These are phyloP conservation scores for Chloropsis cyanopogon DNA, from an alignment of 2,113 vertebrate species.

Conservation along the genomic window DNA sequence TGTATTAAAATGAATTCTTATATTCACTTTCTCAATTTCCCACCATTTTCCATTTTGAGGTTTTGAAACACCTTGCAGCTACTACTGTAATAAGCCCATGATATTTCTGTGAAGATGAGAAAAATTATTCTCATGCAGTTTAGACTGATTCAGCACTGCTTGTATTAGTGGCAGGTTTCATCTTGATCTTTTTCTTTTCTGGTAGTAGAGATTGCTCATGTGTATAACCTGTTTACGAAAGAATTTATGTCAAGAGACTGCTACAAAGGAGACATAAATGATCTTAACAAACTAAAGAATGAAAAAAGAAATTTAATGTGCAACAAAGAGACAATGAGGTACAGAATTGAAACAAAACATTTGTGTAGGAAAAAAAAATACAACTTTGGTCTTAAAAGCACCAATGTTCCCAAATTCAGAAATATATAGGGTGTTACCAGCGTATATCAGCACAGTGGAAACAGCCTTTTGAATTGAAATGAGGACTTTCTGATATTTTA, in stretches of 20 bases:
- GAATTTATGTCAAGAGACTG: conserved; percentile 27
- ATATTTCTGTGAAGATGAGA: not conserved
- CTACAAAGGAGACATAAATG: not conserved
- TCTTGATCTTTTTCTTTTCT: conserved; percentile 8
- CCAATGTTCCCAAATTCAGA: not conserved
- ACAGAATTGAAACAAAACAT: not conserved
- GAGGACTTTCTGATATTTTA: not conserved
- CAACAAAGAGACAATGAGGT: not conserved
- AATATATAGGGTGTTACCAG: not conserved
- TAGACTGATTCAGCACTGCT: conserved; percentile 8
- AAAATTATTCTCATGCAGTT: not conserved
- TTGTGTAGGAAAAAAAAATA: not conserved
- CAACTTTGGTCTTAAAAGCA: not conserved
- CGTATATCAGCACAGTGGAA: not conserved
- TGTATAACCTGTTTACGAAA: conserved; percentile 2
- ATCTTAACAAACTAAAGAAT: not conserved
- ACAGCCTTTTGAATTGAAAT: not conserved
- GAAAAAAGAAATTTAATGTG: not conserved
- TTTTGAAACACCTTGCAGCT: conserved; percentile 14
- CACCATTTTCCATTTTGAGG: not conserved
- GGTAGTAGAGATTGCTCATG: conserved; percentile 1
- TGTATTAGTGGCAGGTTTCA: conserved; percentile 17
- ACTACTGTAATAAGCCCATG: not conserved
- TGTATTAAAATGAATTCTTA: not conserved
- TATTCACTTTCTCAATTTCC: not conserved